A percentile compares a stretch with the other conserved stretches of the same genome.
These are phyloP conservation scores for Myocastor coypus DNA, from an alignment of 2,113 vertebrate species.

Conservation along the genomic window DNA sequence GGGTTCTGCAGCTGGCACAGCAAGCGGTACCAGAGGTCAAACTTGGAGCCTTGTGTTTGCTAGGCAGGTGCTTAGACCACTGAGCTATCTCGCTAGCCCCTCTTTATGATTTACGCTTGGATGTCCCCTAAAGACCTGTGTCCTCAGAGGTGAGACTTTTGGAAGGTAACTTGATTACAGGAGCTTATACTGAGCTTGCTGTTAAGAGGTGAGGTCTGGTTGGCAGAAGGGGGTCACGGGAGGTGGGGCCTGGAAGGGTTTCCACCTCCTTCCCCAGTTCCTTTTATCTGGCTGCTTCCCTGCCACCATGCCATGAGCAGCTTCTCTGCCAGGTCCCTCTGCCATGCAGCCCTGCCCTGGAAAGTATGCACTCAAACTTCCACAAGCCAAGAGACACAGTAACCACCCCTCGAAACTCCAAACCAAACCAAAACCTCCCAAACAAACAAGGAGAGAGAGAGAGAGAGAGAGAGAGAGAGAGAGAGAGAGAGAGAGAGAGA, in stretches of 20 bases:
- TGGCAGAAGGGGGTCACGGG: not conserved
- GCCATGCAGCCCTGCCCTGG: not conserved
- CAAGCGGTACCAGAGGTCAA: no score
- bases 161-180: not conserved
- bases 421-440: not conserved
- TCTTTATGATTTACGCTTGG: not conserved
- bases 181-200: not conserved
- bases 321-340: not conserved
- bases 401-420: not conserved
- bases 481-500: no score
- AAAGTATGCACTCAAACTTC: not conserved
- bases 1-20: no score
- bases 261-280: not conserved
- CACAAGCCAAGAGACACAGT: not conserved
- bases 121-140: not conserved
- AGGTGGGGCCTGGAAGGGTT: not conserved
- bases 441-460: not conserved
- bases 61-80: no score
- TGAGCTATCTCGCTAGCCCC: not conserved
- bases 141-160: not conserved
- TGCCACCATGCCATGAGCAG: not conserved
- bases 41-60: no score
- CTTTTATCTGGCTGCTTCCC: not conserved
- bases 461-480: not conserved
- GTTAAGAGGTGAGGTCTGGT: not conserved